Evolutionary conservation across 2,113 vertebrate genomes (phyloP).

Genomic region (Uria aalge): DNA sequence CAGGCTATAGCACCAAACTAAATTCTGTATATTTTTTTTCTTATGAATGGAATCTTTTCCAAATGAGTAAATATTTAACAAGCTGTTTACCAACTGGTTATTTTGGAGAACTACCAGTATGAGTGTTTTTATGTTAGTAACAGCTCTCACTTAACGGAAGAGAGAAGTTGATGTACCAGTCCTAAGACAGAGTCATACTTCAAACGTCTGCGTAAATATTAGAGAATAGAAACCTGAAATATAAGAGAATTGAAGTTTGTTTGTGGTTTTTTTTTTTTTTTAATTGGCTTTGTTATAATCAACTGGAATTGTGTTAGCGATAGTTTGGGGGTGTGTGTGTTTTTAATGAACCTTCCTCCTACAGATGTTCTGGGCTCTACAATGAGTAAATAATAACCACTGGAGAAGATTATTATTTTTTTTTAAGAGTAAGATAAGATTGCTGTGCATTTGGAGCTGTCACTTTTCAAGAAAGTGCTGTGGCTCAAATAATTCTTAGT

Average conservation of each 20-base stretch:
- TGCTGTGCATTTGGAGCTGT: conserved; percentile 15
- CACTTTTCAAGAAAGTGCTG: background rate
- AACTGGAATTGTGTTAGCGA: background rate
- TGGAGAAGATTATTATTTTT: background rate
- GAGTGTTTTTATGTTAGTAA: background rate
- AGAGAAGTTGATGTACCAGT: background rate
- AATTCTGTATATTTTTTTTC: background rate
- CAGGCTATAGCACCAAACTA: background rate
- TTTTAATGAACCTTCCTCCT: background rate
- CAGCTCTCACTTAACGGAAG: background rate
- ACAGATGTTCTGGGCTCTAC: background rate
- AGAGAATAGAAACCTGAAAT: background rate
- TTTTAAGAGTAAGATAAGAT: background rate
- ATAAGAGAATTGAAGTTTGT: background rate
- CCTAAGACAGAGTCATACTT: background rate
- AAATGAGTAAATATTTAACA: conserved; percentile 30
- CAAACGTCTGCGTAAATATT: background rate
- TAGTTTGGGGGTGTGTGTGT: background rate
- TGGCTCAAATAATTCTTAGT: background rate
- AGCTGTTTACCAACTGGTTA: conserved; percentile 45
- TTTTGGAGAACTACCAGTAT: conserved; percentile 7
- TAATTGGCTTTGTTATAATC: background rate
- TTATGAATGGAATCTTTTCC: background rate
- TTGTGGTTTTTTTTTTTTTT: background rate
- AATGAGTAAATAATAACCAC: background rate